These are phyloP conservation scores for Eupithecia dodoneata DNA, from an alignment of 2,888 invertebrate species.

Conservation along the genomic window DNA sequence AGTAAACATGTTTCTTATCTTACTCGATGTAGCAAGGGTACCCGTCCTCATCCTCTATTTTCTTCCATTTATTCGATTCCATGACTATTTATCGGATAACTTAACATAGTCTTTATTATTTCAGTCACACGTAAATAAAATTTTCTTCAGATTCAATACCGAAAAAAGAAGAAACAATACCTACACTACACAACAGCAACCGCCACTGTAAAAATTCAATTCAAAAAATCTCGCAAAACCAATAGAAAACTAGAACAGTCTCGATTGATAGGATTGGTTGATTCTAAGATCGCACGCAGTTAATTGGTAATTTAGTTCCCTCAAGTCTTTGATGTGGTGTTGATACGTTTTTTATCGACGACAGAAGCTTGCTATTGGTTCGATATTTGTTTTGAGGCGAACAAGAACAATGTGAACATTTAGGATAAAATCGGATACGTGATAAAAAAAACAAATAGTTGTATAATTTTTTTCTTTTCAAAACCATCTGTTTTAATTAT, in stretches of 20 bases:
- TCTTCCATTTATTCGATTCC: slow-evolving; percentile 77
- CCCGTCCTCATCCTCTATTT: slow-evolving; percentile 85
- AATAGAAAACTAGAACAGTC: background rate
- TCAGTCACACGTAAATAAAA: background rate
- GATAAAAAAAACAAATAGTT: too few relatives aligned
- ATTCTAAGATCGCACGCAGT: background rate
- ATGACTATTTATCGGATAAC: slow-evolving; percentile 45
- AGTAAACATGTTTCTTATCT: slow-evolving; percentile 59
- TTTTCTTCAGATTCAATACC: background rate
- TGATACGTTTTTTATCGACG: background rate
- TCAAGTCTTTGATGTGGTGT: background rate
- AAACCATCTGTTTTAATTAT: too few relatives aligned
- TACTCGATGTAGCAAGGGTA: slow-evolving; percentile 85
- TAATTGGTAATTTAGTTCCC: background rate
- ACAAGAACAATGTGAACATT: too few relatives aligned
- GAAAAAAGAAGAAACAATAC: background rate
- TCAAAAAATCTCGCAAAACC: slow-evolving; percentile 48
- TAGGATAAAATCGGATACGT: too few relatives aligned
- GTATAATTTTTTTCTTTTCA: too few relatives aligned
- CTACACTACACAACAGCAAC: background rate
- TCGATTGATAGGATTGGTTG: background rate
- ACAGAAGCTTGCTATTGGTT: too few relatives aligned
- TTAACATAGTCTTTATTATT: background rate
- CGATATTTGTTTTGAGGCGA: too few relatives aligned
- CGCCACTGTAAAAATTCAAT: slow-evolving; percentile 58